These are phyloP conservation scores for Chelonus insularis DNA, from an alignment of 1,140 invertebrate genomes.

Conservation along the genomic window DNA sequence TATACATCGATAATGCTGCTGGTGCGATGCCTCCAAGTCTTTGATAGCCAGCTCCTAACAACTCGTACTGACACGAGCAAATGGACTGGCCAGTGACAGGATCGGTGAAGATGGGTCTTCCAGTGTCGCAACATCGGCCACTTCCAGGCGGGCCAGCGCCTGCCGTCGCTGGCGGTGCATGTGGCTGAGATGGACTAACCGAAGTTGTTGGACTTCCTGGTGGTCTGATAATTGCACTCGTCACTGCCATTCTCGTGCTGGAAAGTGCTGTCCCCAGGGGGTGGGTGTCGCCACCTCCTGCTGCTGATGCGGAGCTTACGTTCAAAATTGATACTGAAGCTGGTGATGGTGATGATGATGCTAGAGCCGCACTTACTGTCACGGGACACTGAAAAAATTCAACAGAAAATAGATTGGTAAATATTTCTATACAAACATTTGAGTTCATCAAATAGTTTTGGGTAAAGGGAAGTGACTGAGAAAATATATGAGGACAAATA, in stretches of 20 bases:
- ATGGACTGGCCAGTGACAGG: conserved; percentile 89
- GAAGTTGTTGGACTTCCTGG: conserved; percentile 54
- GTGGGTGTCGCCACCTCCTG: conserved; percentile 49
- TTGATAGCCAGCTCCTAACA: conserved; percentile 73
- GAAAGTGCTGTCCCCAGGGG: conserved; percentile 52
- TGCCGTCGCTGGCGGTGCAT: conserved; percentile 60
- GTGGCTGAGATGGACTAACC: conserved; percentile 58
- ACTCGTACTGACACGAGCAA: conserved; percentile 88
- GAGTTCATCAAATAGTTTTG: no score
- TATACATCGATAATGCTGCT: conserved; percentile 75
- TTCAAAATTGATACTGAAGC: conserved; percentile 51
- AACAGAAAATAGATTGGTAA: conserved; percentile 5
- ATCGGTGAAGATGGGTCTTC: conserved; percentile 87
- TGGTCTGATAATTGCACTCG: conserved; percentile 52
- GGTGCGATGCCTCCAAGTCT: conserved; percentile 71
- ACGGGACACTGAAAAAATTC: conserved; percentile 54
- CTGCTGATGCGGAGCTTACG: conserved; percentile 40
- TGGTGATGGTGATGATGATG: conserved; percentile 65
- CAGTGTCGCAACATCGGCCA: conserved; percentile 86
- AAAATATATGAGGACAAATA: no score
- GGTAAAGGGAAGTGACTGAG: no score
- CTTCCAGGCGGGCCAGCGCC: conserved; percentile 39
- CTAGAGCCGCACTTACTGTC: conserved; percentile 63
- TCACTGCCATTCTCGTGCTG: conserved; percentile 59
- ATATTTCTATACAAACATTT: neutral